A percentile compares a stretch with the other conserved stretches of the same genome.
Conservation (phyloP, 2,888 invertebrate species). For the Cephus spinipes region DNA sequence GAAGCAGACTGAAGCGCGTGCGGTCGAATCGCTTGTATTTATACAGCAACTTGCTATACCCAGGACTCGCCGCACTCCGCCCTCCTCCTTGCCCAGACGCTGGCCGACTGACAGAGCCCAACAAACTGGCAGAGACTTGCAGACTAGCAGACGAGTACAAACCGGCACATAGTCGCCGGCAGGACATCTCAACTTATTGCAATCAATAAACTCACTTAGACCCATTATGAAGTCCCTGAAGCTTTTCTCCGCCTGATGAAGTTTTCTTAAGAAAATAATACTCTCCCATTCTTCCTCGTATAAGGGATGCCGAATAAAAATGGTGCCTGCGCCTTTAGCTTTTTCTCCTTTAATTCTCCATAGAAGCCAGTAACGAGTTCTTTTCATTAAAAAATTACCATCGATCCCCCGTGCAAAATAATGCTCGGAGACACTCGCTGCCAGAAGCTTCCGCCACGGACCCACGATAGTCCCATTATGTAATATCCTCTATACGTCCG, state of each 20-base stretch:
- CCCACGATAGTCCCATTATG: background rate
- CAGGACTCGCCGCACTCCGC: background rate
- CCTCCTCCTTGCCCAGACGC: background rate
- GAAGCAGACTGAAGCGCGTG: constrained; percentile 44
- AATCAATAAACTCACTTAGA: background rate
- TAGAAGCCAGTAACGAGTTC: background rate
- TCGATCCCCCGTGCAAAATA: background rate
- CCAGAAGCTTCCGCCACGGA: background rate
- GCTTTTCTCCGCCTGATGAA: background rate
- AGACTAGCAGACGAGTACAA: background rate
- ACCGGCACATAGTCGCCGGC: background rate
- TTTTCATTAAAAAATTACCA: background rate
- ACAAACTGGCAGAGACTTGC: background rate
- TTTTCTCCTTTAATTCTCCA: background rate
- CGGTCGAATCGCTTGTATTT: constrained; percentile 59
- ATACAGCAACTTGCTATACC: constrained; percentile 41
- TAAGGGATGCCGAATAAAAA: background rate
- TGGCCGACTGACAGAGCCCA: background rate
- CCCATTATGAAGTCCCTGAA: background rate
- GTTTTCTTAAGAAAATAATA: background rate
- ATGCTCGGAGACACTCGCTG: background rate
- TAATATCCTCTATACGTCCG: constrained; percentile 4
- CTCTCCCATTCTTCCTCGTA: background rate
- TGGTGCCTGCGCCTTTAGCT: background rate
- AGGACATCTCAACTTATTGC: background rate